Conservation (phyloP, 2,797 vertebrate genomes). For the Manis javanica region DNA sequence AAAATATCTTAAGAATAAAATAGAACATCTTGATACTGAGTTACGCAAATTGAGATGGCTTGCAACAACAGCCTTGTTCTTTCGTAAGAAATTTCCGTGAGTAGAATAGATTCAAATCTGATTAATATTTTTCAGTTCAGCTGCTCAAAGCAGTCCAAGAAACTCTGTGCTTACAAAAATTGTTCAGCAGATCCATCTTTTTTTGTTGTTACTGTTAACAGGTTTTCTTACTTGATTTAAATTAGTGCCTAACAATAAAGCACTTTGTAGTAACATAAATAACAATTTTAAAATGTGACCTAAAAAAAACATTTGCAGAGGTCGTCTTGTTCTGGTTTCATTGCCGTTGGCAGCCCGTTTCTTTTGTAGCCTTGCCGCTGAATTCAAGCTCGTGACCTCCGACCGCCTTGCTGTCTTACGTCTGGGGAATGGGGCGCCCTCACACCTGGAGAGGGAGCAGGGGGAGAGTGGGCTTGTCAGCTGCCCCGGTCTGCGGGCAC, state of each 20-base stretch:
- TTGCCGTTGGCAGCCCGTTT: not conserved
- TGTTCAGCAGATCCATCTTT: conserved; percentile 34
- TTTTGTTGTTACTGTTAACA: not conserved
- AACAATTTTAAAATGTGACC: not conserved
- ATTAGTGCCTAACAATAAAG: conserved; percentile 43
- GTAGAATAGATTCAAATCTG: conserved; percentile 58
- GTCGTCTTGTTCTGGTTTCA: not conserved
- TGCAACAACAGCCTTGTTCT: not conserved
- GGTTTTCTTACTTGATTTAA: conserved; percentile 55
- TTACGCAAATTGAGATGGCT: conserved; percentile 43
- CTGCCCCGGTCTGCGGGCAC: not conserved
- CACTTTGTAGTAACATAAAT: conserved; percentile 3
- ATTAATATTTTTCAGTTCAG: conserved; percentile 65
- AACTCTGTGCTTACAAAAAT: conserved; percentile 57
- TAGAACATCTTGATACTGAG: conserved; percentile 33
- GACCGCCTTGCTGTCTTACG: not conserved
- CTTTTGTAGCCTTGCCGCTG: not conserved
- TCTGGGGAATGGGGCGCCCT: not conserved
- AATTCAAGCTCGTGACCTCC: conserved; percentile 32
- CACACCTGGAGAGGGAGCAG: not conserved
- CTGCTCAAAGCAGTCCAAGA: conserved; percentile 38
- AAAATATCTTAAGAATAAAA: conserved; percentile 49
- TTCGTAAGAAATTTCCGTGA: conserved; percentile 49
- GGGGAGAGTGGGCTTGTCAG: not conserved
- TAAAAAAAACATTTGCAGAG: not conserved